A percentile compares a stretch with the other conserved stretches of the same genome.
These are phyloP conservation scores for Ataeniobius toweri DNA, from an alignment of 2,797 vertebrate species.

Conservation along the genomic window DNA sequence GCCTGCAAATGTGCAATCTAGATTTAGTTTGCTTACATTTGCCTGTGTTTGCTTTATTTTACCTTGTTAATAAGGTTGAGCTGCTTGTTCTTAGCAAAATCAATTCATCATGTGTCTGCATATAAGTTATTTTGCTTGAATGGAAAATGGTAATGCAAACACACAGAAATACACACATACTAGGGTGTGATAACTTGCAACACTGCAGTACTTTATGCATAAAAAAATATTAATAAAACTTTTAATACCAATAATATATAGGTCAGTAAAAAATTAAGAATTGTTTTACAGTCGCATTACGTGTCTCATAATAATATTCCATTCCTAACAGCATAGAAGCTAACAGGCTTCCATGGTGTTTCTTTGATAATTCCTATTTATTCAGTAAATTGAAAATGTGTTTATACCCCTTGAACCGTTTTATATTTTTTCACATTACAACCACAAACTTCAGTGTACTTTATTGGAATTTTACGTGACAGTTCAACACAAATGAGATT, in stretches of 20 bases:
- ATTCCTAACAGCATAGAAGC: background rate
- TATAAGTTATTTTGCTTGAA: constrained; percentile 2
- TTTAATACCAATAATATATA: background rate
- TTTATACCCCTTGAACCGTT: background rate
- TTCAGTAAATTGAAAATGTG: background rate
- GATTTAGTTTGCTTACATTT: constrained; percentile 28
- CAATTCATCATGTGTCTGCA: constrained; percentile 2
- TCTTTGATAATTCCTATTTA: constrained; percentile 33
- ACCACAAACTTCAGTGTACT: background rate
- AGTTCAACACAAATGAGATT: no score
- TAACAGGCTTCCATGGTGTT: background rate
- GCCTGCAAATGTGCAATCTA: constrained; percentile 25
- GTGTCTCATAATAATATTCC: background rate
- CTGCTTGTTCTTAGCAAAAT: constrained; percentile 22
- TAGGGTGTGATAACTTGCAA: background rate
- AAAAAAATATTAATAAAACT: background rate
- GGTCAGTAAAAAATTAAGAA: background rate
- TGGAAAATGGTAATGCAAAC: background rate
- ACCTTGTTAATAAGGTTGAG: constrained; percentile 23
- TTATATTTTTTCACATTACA: background rate
- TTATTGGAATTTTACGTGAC: background rate
- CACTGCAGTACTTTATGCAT: background rate
- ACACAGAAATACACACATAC: background rate
- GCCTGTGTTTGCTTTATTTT: constrained; percentile 36
- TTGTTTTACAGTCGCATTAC: background rate